A percentile compares a stretch with the other conserved stretches of the same genome.
Evolutionary conservation across 2,888 invertebrate species (phyloP).

Genomic region (Thereva unica): DNA sequence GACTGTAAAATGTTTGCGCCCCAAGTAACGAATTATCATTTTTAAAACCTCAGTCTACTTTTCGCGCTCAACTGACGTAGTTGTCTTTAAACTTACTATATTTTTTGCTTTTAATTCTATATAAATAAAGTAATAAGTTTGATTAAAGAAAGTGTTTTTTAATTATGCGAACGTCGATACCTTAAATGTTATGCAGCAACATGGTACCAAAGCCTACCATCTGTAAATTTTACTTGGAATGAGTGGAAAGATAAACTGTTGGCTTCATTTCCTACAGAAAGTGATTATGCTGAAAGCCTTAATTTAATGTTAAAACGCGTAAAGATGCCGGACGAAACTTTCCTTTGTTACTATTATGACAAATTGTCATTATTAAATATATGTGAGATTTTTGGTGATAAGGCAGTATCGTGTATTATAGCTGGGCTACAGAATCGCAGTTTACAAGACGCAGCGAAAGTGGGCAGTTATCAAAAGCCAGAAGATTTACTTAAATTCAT

Average conservation of each 20-base stretch:
- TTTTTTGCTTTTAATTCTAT: no score
- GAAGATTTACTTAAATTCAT: constrained; percentile 35
- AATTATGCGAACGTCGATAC: no score
- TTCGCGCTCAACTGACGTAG: no score
- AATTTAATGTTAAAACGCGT: constrained; percentile 26
- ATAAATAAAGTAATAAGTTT: no score
- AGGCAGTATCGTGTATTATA: constrained; percentile 36
- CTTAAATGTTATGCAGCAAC: constrained; percentile 18
- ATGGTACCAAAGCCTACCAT: constrained; percentile 37
- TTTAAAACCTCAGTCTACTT: no score
- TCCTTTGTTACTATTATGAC: constrained; percentile 34
- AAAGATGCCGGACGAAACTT: constrained; percentile 24
- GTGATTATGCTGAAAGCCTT: constrained; percentile 26
- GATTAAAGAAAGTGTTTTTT: no score
- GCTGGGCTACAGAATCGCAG: constrained; percentile 25
- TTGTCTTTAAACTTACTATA: no score
- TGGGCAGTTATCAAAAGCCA: constrained; percentile 29
- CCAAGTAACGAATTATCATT: no score
- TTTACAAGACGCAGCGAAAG: constrained; percentile 32
- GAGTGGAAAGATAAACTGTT: constrained; percentile 37
- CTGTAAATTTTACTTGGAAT: constrained; percentile 33
- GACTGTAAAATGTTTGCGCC: no score
- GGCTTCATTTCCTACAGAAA: constrained; percentile 34
- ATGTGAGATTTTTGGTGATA: constrained; percentile 15
- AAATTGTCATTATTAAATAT: constrained; percentile 36